These are phyloP conservation scores for Agrochola circellaris DNA, from an alignment of 2,888 invertebrate species.

Conservation along the genomic window DNA sequence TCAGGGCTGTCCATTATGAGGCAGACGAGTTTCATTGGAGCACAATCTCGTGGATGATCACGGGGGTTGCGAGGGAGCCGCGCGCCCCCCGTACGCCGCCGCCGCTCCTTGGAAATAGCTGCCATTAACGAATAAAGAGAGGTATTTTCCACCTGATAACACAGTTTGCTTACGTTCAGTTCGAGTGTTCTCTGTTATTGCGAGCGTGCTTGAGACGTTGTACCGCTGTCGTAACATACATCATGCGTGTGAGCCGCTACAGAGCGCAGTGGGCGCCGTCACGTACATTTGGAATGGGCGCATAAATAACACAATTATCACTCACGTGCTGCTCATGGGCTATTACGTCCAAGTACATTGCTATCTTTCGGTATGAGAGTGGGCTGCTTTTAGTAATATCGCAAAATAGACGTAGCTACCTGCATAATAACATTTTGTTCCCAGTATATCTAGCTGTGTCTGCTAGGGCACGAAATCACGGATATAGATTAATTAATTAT, in stretches of 20 bases:
- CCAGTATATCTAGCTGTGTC: not conserved
- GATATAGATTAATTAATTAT: not conserved
- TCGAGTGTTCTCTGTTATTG: constrained; percentile 73
- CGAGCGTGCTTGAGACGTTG: constrained; percentile 56
- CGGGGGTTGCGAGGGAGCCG: constrained; percentile 62
- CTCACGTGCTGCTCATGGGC: constrained; percentile 41
- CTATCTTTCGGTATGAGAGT: constrained; percentile 2
- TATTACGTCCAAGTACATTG: constrained; percentile 21
- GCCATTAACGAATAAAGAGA: constrained; percentile 82
- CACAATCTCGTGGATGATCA: constrained; percentile 80
- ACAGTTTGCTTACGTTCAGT: constrained; percentile 75
- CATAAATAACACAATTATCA: constrained; percentile 60
- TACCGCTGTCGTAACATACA: constrained; percentile 53
- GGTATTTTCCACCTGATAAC: constrained; percentile 82
- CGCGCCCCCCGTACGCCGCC: constrained; percentile 35
- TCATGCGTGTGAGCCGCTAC: constrained; percentile 21
- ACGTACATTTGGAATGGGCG: constrained; percentile 46
- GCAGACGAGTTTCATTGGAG: constrained; percentile 77
- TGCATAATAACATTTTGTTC: not conserved
- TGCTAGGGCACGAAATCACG: not conserved
- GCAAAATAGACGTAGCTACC: not conserved
- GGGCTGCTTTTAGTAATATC: constrained; percentile 21
- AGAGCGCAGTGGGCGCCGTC: constrained; percentile 7
- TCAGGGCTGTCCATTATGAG: constrained; percentile 82
- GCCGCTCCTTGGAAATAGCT: constrained; percentile 74